phyloP scores from a whole-genome alignment of 2,113 vertebrate genomes.

The Petromus typicus region DNA sequence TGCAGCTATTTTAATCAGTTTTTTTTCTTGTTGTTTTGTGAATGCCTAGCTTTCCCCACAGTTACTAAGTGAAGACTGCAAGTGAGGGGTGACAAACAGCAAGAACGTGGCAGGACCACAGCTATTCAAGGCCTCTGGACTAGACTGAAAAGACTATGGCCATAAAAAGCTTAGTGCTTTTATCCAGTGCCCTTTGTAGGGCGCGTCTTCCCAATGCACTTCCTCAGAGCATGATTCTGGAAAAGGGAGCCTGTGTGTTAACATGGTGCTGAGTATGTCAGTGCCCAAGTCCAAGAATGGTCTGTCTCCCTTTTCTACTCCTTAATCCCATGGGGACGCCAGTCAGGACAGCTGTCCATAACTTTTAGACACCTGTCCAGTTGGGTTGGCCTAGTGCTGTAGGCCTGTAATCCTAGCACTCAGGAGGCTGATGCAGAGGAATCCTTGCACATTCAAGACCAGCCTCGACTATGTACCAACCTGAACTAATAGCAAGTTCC shows the following conservation, averaged over 20 bases:
- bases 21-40: not conserved
- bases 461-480: not conserved
- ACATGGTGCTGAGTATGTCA: not conserved
- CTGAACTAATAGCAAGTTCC: not conserved
- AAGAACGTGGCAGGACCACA: not conserved
- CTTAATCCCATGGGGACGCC: not conserved
- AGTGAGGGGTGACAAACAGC: not conserved
- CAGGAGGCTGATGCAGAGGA: not conserved
- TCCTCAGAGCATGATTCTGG: not conserved
- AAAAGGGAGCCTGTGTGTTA: no score
- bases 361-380: not conserved
- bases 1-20: not conserved
- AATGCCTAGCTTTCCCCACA: not conserved
- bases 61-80: not conserved
- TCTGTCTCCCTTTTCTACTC: not conserved
- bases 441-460: not conserved
- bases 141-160: not conserved
- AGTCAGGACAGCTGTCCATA: not conserved
- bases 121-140: not conserved
- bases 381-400: not conserved
- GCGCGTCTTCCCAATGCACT: not conserved
- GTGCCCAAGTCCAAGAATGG: not conserved
- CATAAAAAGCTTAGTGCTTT: not conserved
- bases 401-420: not conserved
- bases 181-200: not conserved